Evolutionary conservation across 2,888 invertebrate genomes (phyloP).

Genomic region (Philereme vetulata): DNA sequence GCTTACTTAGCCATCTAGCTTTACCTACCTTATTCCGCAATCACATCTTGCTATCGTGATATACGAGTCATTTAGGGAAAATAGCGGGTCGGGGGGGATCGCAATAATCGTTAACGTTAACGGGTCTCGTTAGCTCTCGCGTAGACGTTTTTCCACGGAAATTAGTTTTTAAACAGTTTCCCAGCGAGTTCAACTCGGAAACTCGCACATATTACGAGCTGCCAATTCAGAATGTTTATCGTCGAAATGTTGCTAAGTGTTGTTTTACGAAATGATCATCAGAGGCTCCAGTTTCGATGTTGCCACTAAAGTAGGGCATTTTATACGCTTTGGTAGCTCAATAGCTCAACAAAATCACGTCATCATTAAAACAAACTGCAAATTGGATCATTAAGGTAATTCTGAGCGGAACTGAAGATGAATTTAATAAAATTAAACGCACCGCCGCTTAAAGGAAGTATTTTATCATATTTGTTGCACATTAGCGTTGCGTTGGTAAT

Average conservation of each 20-base stretch:
- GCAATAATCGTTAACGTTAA: constrained; percentile 74
- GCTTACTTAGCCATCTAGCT: constrained; percentile 9
- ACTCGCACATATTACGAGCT: constrained; percentile 19
- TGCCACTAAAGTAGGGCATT: not conserved
- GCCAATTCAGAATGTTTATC: constrained; percentile 8
- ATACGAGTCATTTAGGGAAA: constrained; percentile 66
- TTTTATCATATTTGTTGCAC: constrained; percentile 72
- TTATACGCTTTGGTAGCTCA: constrained; percentile 1
- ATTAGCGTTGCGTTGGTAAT: constrained; percentile 73
- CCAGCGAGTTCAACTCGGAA: constrained; percentile 23
- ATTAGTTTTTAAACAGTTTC: constrained; percentile 56
- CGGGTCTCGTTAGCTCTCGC: constrained; percentile 57
- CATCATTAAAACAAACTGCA: constrained; percentile 38
- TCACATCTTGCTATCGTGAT: constrained; percentile 46
- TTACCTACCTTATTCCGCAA: constrained; percentile 24
- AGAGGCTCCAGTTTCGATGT: too few relatives aligned
- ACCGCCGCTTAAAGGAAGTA: constrained; percentile 62
- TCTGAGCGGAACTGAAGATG: constrained; percentile 39
- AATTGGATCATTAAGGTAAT: constrained; percentile 45
- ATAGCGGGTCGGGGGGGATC: constrained; percentile 52
- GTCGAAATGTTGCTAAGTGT: too few relatives aligned
- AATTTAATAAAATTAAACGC: constrained; percentile 53
- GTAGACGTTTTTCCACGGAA: constrained; percentile 54
- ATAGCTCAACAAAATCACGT: constrained; percentile 19
- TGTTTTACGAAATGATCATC: too few relatives aligned